These are phyloP conservation scores for Philypnodon macrostomus DNA, from an alignment of 2,797 vertebrate species.

Conservation along the genomic window DNA sequence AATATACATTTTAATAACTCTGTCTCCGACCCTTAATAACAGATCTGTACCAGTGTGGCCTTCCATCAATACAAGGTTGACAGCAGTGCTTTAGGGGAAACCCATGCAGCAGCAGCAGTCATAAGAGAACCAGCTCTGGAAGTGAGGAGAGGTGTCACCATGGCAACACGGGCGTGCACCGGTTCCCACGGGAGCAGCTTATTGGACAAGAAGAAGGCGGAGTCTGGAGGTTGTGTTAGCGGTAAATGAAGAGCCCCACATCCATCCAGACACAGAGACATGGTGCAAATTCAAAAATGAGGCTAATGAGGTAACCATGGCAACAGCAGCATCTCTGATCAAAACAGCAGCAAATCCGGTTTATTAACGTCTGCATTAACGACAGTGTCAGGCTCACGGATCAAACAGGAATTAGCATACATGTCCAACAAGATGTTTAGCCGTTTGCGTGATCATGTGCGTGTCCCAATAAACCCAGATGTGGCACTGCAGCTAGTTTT, in stretches of 20 bases:
- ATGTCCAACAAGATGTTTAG: neutral
- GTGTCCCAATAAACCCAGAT: neutral
- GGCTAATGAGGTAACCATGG: conserved; percentile 20
- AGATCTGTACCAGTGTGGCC: neutral
- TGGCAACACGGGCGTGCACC: conserved; percentile 68
- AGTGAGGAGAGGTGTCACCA: conserved; percentile 58
- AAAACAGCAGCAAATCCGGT: conserved; percentile 4
- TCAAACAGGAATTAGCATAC: neutral
- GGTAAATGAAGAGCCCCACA: conserved; percentile 27
- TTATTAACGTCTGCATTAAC: neutral
- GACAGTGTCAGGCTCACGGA: neutral
- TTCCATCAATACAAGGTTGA: neutral
- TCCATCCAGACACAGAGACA: conserved; percentile 13
- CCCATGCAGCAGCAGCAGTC: conserved; percentile 17
- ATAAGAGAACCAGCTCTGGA: conserved; percentile 42
- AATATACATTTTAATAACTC: too few relatives aligned
- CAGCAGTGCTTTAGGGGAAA: conserved; percentile 39
- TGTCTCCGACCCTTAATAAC: too few relatives aligned
- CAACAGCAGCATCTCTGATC: conserved; percentile 16
- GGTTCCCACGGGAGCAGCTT: conserved; percentile 51
- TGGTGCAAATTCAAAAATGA: conserved; percentile 5
- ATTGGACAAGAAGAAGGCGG: conserved; percentile 53
- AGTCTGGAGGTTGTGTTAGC: conserved; percentile 39
- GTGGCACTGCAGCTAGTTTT: too few relatives aligned
- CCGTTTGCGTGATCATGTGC: neutral